A percentile compares a stretch with the other conserved stretches of the same genome.
These are phyloP conservation scores for Anthopleura xanthogrammica DNA, from an alignment of 92 coral and sea anemone genomes.

Conservation along the genomic window DNA sequence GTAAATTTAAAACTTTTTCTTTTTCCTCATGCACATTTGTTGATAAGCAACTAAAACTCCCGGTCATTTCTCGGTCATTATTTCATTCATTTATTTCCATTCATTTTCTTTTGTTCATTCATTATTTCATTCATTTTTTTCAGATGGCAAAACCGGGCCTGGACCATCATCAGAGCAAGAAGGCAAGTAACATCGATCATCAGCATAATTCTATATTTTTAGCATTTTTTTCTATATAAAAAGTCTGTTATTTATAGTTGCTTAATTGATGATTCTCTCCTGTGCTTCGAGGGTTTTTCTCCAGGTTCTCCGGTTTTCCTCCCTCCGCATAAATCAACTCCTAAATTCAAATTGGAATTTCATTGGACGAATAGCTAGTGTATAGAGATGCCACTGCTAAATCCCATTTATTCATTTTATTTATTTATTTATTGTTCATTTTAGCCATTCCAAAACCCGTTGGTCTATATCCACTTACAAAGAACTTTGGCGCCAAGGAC, in stretches of 20 bases:
- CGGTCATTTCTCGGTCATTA: background rate
- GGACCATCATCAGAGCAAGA: slow-evolving; percentile 96
- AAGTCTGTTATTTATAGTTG: no score
- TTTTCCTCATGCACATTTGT: no score
- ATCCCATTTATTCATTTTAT: background rate
- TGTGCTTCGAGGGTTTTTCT: no score
- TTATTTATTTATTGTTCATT: background rate
- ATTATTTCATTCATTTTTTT: background rate
- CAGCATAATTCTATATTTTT: no score
- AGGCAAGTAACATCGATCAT: slow-evolving; percentile 33
- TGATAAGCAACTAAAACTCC: background rate
- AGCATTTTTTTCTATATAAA: background rate
- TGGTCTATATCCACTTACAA: slow-evolving; percentile 86
- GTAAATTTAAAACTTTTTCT: no score
- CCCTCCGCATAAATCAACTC: no score
- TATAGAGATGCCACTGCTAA: no score
- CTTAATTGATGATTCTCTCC: no score
- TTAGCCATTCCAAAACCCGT: slow-evolving; percentile 94
- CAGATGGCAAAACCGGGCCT: slow-evolving; percentile 96
- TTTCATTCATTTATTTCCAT: background rate
- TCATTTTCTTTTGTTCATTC: background rate
- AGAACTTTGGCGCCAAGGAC: slow-evolving; percentile 73
- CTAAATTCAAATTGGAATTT: no score
- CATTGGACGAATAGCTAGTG: no score
- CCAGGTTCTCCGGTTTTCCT: no score